Evolutionary conservation across 2,888 invertebrate genomes (phyloP), one percentile per base, ranked within the genome.

Genomic region (Andrena fulva): DNA sequence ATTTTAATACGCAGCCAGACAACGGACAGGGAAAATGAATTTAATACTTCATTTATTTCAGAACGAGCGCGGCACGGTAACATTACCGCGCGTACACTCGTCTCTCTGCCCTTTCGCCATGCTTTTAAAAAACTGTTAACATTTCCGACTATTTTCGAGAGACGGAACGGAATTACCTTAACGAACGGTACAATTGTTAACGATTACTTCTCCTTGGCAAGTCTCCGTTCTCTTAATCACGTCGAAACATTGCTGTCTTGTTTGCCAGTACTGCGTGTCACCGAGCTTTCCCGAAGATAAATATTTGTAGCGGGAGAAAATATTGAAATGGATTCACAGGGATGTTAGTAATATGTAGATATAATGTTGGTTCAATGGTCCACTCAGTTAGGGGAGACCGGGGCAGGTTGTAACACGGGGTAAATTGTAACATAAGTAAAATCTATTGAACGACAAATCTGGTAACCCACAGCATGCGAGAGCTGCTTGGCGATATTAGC

Each of bases 1-100:
- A 85, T 86, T 86, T 89, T 89, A 89, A 90, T 88, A 87, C 80
- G 87, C 85, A 79, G 82, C 84, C 76, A 68, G 77, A 72, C 85
- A 76, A 81, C 82, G 79, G 80, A 83, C 84, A 78, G 67, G 72
- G 80, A 72, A 83, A 87, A 85, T 86, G 89, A 88, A 90, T 89
- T 89, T 89, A 87, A 87, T 84, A 85, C 84, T 87, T 85, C 86
- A 85, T 89, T 87, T 84, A 88, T 87, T 88, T 87, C 67, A 78
- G 80, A 86, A 73, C 66, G 66, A 35, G 59, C 71, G 63, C 7
- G 29, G 27, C 54, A 20, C 64, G 29, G 63, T 72, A 77, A 67
- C 35, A 29, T 76, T 70, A 70, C 74, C 48, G 72, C 73, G 68
- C 35, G 63, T 54, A 52, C 42, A 70, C 63, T 31, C 27, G 24